Percentiles rank a stretch among this genome's conserved stretches.
phyloP scores from a whole-genome alignment of 1,140 invertebrate genomes.

The Monochamus saltuarius region DNA sequence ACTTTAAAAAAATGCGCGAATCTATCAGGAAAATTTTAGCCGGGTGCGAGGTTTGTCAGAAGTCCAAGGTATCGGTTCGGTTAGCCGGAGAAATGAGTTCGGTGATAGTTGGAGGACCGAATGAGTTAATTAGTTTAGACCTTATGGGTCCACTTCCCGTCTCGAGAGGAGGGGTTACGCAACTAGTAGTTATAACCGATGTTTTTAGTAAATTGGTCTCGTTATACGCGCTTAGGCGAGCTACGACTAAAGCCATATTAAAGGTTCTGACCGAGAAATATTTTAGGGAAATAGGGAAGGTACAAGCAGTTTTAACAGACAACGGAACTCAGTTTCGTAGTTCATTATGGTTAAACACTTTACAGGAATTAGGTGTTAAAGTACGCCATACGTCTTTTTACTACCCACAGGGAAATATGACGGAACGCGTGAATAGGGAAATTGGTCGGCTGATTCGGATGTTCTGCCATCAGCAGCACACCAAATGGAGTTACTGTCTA shows the following conservation, averaged over 20 bases:
- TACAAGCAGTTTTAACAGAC: not conserved
- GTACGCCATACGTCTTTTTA: not conserved
- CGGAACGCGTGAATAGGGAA: not conserved
- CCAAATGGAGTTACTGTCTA: not conserved
- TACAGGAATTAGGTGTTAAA: not conserved
- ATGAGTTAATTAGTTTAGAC: slow-evolving; percentile 4
- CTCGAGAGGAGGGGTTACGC: slow-evolving; percentile 1
- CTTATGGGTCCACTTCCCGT: slow-evolving; percentile 6
- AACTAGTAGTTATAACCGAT: slow-evolving; percentile 6
- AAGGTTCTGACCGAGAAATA: not conserved
- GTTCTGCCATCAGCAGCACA: not conserved
- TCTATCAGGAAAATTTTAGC: not conserved
- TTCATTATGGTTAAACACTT: not conserved
- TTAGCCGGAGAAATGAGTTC: not conserved
- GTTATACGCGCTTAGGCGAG: not conserved
- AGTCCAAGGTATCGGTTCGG: not conserved
- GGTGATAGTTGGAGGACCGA: not conserved
- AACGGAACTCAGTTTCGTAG: not conserved
- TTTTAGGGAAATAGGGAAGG: not conserved
- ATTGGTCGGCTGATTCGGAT: not conserved
- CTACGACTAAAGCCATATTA: not conserved
- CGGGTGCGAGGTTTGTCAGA: slow-evolving; percentile 1
- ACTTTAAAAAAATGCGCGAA: slow-evolving; percentile 1
- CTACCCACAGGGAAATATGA: not conserved
- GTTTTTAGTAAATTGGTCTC: not conserved